Base-by-base conservation (phyloP, 2,113 vertebrate genomes). In the Plotosus lineatus region DNA sequence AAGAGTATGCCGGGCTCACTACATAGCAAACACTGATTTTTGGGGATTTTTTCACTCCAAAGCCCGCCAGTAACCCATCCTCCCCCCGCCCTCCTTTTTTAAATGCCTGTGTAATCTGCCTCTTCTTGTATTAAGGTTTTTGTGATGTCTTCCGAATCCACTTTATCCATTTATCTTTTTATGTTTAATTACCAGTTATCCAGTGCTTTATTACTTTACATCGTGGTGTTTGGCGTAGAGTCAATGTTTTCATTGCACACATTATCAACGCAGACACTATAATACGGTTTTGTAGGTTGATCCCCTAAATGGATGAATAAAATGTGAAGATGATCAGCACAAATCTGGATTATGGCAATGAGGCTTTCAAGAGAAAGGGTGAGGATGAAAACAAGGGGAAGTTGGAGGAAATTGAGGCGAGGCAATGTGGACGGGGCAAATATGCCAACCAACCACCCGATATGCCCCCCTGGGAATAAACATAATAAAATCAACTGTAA, bases 221-320 rank as follows among this genome's bases (percentile, higher is more conserved):
- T 40, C 38, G n/a, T 60, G 33, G 44, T 42, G 36, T 76, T 74
- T 53, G 71, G 50, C 72, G 55, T 55, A 11, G 33, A 75, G 72
- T 58, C 14, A 40, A 74, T 55, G 23, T 58, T 51, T 68, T 42
- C 51, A 36, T 31, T 74, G 28, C 53, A 48, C 28, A 38, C 12
- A 19, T 55, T 74, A 26, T 75, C 56, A 40, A 26, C 50, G 8
- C 73, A 26, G 21, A 75, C 11, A 75, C 38, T 48, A 73, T 73
- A 38, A 55, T 55, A 53, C 50, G 23, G 15, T 55, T 38, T 78
- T 78, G 33, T 65, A 46, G 63, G 60, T 78, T 53, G 55, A 51
- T 77, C 75, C 28, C 44, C 26, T 77, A 31, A 51, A 51, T 31
- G 19, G 23, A 11, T 50, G 60, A 56, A 51, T 78, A 51, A 66